These are phyloP conservation scores for Galeopsomyia nigrocyanea DNA, from an alignment of 2,888 invertebrate genomes.

Conservation along the genomic window DNA sequence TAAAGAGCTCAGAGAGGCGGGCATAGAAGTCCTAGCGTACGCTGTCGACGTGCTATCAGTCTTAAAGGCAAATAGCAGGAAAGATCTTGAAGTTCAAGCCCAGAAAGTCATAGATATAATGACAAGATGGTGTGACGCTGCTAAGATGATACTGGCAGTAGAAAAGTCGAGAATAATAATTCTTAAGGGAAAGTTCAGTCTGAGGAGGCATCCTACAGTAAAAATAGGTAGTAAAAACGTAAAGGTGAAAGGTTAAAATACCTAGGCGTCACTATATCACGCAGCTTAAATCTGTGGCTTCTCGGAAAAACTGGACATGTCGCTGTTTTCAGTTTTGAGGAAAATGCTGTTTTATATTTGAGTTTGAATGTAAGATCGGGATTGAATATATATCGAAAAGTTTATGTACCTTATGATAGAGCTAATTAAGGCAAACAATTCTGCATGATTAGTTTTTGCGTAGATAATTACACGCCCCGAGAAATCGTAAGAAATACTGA, in stretches of 20 bases:
- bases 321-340: no score
- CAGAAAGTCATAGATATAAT: neutral
- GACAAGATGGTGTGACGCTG: neutral
- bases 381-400: no score
- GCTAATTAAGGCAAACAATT: no score
- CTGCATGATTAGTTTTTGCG: no score
- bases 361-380: no score
- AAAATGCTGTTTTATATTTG: no score
- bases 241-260: constrained; percentile 15
- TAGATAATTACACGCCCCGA: no score
- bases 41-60: constrained; percentile 3
- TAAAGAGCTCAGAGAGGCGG: neutral
- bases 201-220: constrained; percentile 4
- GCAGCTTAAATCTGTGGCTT: no score
- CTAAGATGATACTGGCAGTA: constrained; percentile 29
- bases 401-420: no score
- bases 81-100: neutral
- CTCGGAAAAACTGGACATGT: no score
- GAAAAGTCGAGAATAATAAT: constrained; percentile 37
- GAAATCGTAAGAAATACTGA: no score
- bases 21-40: constrained; percentile 15
- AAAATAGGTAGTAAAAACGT: constrained; percentile 1
- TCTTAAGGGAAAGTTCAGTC: no score
- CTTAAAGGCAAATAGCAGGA: neutral
- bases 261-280: neutral